Conservation (phyloP, 2,888 invertebrate species). For the Torymus aiolomorphi region DNA sequence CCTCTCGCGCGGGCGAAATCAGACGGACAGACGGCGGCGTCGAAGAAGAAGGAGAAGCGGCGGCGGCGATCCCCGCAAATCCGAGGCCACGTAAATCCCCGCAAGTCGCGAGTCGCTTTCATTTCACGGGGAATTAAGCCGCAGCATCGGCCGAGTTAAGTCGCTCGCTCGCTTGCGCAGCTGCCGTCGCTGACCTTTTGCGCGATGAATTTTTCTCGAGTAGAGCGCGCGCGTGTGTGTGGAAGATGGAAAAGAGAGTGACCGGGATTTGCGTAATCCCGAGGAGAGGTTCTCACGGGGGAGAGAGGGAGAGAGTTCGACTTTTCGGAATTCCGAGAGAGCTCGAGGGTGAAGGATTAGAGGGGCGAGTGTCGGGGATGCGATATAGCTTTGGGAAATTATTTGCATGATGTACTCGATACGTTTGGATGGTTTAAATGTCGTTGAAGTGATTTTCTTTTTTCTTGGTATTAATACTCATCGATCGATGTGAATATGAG, state of each 20-base stretch:
- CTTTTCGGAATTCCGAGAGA: neutral
- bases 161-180: slow-evolving; percentile 62
- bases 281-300: slow-evolving; percentile 56
- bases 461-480: no score
- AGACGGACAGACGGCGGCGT: slow-evolving; percentile 5
- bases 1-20: slow-evolving; percentile 2
- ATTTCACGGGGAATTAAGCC: slow-evolving; percentile 75
- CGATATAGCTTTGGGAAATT: no score
- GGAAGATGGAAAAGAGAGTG: slow-evolving; percentile 60
- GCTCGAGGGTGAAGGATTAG: no score
- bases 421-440: no score
- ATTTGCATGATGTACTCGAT: no score
- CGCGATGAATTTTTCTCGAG: slow-evolving; percentile 19
- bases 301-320: neutral
- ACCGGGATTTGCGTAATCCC: slow-evolving; percentile 74
- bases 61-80: slow-evolving; percentile 66
- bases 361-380: no score
- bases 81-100: slow-evolving; percentile 69
- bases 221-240: neutral
- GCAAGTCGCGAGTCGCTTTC: slow-evolving; percentile 69
- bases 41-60: slow-evolving; percentile 10
- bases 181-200: slow-evolving; percentile 35
- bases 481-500: no score
- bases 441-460: no score
- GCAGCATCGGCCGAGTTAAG: slow-evolving; percentile 63